Evolutionary conservation across 2,113 vertebrate species (phyloP).

Genomic region (Archocentrus centrarchus): DNA sequence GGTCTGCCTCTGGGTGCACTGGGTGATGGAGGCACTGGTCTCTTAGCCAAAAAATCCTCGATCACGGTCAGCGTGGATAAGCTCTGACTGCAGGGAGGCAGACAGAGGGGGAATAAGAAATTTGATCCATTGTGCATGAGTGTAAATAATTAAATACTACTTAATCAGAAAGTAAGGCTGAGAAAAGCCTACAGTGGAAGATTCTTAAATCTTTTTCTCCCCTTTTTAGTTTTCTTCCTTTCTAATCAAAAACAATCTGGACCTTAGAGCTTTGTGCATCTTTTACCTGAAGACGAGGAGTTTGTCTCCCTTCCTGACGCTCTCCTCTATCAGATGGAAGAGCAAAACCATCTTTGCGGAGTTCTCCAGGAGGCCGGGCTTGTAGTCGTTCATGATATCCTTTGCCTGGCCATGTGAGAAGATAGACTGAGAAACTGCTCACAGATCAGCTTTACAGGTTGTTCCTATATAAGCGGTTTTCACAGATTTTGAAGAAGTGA

Average conservation of each 20-base stretch:
- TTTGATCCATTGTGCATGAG: background rate
- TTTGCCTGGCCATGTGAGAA: constrained; percentile 83
- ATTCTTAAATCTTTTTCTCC: background rate
- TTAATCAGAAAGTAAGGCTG: background rate
- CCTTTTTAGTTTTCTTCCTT: no score
- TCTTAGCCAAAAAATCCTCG: constrained; percentile 93
- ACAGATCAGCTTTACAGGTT: background rate
- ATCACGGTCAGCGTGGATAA: constrained; percentile 94
- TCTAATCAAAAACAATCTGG: background rate
- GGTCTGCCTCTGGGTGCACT: constrained; percentile 74
- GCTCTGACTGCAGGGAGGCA: constrained; percentile 87
- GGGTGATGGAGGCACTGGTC: constrained; percentile 81
- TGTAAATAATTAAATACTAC: background rate
- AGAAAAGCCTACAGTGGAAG: background rate
- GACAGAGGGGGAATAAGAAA: background rate
- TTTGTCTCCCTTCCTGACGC: constrained; percentile 92
- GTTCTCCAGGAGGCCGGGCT: constrained; percentile 90
- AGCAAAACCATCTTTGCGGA: constrained; percentile 97
- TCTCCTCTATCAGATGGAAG: constrained; percentile 94
- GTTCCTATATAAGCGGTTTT: background rate
- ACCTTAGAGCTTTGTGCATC: background rate
- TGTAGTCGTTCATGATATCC: constrained; percentile 91
- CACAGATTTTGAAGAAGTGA: background rate
- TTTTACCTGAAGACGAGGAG: constrained; percentile 93
- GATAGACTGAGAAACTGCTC: background rate